Evolutionary conservation across 2,797 vertebrate species (phyloP), one percentile per base, ranked within the genome.

Genomic region (Tapera naevia): DNA sequence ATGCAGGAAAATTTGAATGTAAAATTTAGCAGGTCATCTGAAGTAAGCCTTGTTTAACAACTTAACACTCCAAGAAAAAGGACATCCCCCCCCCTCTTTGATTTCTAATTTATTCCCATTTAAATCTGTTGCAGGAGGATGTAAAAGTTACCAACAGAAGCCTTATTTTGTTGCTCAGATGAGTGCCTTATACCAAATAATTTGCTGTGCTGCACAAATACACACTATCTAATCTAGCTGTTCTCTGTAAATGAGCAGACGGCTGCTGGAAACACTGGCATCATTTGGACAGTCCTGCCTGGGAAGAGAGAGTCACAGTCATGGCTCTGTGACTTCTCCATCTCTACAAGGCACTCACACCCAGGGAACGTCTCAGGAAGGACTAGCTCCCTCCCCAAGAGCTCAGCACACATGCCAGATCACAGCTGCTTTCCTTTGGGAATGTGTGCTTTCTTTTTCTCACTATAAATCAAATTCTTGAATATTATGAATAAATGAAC

Each of bases 11-110:
- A 25, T 18, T 6, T 69, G 37, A 85, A 87, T 24, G 37, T 67
- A 69, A 86, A 86, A 86, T 64, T 61, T 46, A 88, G 37, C 39
- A 72, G 54, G 16, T 30, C 33, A 24, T 69, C 71, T 75, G 65
- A 89, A 94, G 72, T 67, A 78, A 91, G 33, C 51, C 37, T 71
- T 71, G 53, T 85, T 89, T 37, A 86, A 83, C 27, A 85, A 80
- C 17, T 54, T 73, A 79, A 53, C 24, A 45, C 17, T 21, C 37
- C 64, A 50, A 80, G 53, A 60, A 66, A 83, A 91, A 80, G 91
- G 23, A 37, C 70, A 61, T 30, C 46, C 19, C 39, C 16, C 48
- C 21, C 35, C 28, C 7, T 16, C 41, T 85, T 76, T 50, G 41
- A 76, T 93, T 88, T 78, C 67, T 51, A 64, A 37, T 62, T 35